Evolutionary conservation across 2,888 invertebrate species (phyloP).

Genomic region (Scaptomyza parva): DNA sequence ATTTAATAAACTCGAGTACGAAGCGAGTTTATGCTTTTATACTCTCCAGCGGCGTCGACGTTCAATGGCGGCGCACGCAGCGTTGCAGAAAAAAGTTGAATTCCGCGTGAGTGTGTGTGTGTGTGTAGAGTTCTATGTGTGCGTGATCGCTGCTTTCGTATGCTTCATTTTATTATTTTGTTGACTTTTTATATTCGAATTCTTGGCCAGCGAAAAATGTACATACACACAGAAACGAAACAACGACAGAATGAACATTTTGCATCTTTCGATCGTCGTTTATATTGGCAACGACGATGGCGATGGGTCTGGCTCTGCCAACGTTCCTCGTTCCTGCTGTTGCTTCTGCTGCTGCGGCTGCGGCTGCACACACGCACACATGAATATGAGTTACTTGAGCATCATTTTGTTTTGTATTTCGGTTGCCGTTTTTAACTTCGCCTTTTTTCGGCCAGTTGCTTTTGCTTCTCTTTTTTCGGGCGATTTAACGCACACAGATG

Average conservation of each 20-base stretch:
- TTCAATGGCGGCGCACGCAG: slow-evolving; percentile 76
- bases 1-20: slow-evolving; percentile 85
- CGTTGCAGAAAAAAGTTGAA: slow-evolving; percentile 66
- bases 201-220: slow-evolving; percentile 56
- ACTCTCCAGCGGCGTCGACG: slow-evolving; percentile 70
- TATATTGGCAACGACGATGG: slow-evolving; percentile 70
- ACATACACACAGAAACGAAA: slow-evolving; percentile 65
- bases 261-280: slow-evolving; percentile 80
- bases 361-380: slow-evolving; percentile 38
- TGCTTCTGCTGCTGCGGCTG: slow-evolving; percentile 41
- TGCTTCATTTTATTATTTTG: slow-evolving; percentile 79
- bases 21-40: slow-evolving; percentile 85
- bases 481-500: slow-evolving; percentile 42
- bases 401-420: slow-evolving; percentile 71
- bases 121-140: slow-evolving; percentile 22
- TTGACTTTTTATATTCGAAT: slow-evolving; percentile 72
- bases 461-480: slow-evolving; percentile 51
- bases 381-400: slow-evolving; percentile 71
- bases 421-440: slow-evolving; percentile 47
- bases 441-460: slow-evolving; percentile 49
- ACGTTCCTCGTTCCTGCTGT: slow-evolving; percentile 25
- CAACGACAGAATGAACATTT: slow-evolving; percentile 75
- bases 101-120: slow-evolving; percentile 39
- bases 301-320: slow-evolving; percentile 43
- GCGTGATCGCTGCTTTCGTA: slow-evolving; percentile 69